Conservation (phyloP, 2,797 vertebrate genomes). For the Hypotaenidia okinawae region DNA sequence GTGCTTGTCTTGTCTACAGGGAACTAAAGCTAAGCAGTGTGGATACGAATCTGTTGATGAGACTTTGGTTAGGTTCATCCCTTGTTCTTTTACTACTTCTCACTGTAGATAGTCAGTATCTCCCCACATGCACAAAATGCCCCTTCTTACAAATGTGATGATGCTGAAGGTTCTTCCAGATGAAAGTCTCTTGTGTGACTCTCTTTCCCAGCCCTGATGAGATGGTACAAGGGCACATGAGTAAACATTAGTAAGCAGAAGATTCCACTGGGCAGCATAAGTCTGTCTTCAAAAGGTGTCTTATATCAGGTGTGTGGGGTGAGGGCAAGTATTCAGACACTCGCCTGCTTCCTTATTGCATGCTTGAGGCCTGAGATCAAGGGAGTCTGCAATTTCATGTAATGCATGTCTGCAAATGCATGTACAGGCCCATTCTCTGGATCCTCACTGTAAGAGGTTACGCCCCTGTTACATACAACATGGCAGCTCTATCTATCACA, state of each 20-base stretch:
- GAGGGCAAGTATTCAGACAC: background rate
- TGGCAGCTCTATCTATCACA: background rate
- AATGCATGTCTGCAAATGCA: background rate
- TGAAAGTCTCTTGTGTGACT: background rate
- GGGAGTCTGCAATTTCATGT: background rate
- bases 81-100: background rate
- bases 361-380: background rate
- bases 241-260: background rate
- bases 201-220: background rate
- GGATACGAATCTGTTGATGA: background rate
- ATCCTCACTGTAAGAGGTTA: background rate
- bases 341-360: accelerated
- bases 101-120: background rate
- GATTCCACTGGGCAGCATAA: background rate
- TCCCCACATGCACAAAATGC: background rate
- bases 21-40: background rate
- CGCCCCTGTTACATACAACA: background rate
- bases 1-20: background rate
- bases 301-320: accelerated
- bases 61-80: background rate
- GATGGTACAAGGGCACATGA: background rate
- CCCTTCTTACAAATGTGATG: background rate
- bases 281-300: background rate
- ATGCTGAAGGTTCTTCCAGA: background rate
- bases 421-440: background rate